Evolutionary conservation across 2,113 vertebrate genomes (phyloP), one percentile per base, ranked within the genome.

Genomic region (Gorsachius goisagi): DNA sequence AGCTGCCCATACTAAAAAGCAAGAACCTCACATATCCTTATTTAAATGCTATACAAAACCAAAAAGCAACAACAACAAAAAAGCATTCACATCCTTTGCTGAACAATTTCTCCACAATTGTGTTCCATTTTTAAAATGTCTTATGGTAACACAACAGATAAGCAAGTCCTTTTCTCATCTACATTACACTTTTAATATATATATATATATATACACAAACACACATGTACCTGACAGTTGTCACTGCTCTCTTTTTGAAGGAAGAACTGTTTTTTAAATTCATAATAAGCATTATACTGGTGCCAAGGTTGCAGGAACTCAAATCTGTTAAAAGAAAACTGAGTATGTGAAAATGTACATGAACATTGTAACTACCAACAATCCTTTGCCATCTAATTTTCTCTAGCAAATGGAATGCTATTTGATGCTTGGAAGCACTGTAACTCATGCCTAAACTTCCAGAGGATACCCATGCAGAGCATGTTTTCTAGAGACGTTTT

Each of bases 201-300:
- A 9, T 8, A 82, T 44, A 79, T 20, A 41, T 41, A 41, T 12
- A 44, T 13, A 45, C 44, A 76, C 6, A 66, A 77, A 71, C 12
- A 58, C 15, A 37, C 5, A 55, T 2, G 3, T 96, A 98, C 98
- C 98, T 98, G 98, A 39, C 95, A 30, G 32, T 86, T 86, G 35
- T 96, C 93, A 11, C 89, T n/a, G 9, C 98, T 99, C 97, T 99
- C 99, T 95, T 99, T 99, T 95, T 99, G 99, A 97, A 99, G 98
- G 97, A 99, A 99, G 98, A 99, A 99, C 90, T 99, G 99, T 97
- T 99, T 99, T 98, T 99, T 99, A 96, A 99, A 99, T 97, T 99
- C 99, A 9, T 99, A 99, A 95, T 99, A 99, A 56, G 98, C 97
- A 91, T 99, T 99, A 97, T 99, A 99, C 94, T 99, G 99, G 96